Evolutionary conservation across 1,140 invertebrate genomes (phyloP).

Genomic region (Procambarus clarkii): DNA sequence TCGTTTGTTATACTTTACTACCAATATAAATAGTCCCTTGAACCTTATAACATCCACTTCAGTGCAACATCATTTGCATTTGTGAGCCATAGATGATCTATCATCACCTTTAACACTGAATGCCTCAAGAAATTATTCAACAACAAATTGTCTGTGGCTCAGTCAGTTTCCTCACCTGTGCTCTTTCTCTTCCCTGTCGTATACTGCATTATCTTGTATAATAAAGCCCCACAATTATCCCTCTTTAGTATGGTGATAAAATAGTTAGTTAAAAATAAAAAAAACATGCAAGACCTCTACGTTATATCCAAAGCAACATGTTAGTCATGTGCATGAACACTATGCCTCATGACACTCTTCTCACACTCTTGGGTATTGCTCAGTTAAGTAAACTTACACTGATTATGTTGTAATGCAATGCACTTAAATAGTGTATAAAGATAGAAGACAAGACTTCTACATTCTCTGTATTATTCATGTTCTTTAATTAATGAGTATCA

Average conservation of each 20-base stretch:
- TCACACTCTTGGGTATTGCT: not conserved
- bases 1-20: not conserved
- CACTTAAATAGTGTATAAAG: not conserved
- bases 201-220: constrained; percentile 10
- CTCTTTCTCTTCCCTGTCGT: not conserved
- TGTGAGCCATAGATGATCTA: not conserved
- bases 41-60: not conserved
- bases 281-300: constrained; percentile 11
- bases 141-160: not conserved
- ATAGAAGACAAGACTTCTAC: not conserved
- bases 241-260: constrained; percentile 23
- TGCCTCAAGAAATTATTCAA: not conserved
- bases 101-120: not conserved
- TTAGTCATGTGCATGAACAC: constrained; percentile 26
- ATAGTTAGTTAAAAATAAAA: constrained; percentile 32
- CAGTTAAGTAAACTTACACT: not conserved
- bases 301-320: not conserved
- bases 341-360: constrained; percentile 7
- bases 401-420: not conserved
- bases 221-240: constrained; percentile 15
- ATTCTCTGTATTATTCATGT: not conserved
- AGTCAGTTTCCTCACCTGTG: not conserved
- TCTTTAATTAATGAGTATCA: too few species aligned
- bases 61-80: constrained; percentile 18
- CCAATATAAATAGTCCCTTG: not conserved